These are phyloP conservation scores for Thereva nobilitata DNA, from an alignment of 2,888 invertebrate genomes.

Conservation along the genomic window DNA sequence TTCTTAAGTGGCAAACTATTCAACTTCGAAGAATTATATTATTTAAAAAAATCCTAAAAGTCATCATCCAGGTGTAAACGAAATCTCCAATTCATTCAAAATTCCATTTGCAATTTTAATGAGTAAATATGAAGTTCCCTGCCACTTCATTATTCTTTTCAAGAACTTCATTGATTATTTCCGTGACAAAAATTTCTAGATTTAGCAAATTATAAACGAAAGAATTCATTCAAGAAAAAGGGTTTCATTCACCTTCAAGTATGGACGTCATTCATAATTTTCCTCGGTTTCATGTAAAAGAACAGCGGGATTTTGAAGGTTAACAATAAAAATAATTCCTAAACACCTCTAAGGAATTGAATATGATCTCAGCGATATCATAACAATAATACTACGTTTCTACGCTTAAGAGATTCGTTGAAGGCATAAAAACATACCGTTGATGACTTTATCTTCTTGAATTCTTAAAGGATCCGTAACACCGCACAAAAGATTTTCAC, in stretches of 20 bases:
- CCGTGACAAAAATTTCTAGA: too few relatives aligned
- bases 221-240: constrained; percentile 25
- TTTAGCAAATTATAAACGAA: constrained; percentile 15
- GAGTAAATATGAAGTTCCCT: too few relatives aligned
- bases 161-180: too few relatives aligned
- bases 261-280: constrained; percentile 8
- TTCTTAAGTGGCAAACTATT: too few relatives aligned
- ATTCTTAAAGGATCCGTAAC: constrained; percentile 2
- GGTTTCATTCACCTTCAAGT: too few relatives aligned
- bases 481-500: constrained; percentile 5
- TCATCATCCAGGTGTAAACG: too few relatives aligned
- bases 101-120: too few relatives aligned
- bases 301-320: constrained; percentile 14
- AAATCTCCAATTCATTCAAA: too few relatives aligned
- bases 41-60: too few relatives aligned
- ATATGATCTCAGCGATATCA: constrained; percentile 1
- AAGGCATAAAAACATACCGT: constrained; percentile 19
- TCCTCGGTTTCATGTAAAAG: constrained; percentile 11
- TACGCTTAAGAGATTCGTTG: constrained; percentile 17
- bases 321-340: not conserved
- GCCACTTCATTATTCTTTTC: too few relatives aligned
- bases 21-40: too few relatives aligned
- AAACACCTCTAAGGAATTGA: not conserved
- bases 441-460: constrained; percentile 14
- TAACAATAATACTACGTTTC: constrained; percentile 15